Evolutionary conservation across 2,888 invertebrate species (phyloP).

Genomic region (Thymelicus lineola): DNA sequence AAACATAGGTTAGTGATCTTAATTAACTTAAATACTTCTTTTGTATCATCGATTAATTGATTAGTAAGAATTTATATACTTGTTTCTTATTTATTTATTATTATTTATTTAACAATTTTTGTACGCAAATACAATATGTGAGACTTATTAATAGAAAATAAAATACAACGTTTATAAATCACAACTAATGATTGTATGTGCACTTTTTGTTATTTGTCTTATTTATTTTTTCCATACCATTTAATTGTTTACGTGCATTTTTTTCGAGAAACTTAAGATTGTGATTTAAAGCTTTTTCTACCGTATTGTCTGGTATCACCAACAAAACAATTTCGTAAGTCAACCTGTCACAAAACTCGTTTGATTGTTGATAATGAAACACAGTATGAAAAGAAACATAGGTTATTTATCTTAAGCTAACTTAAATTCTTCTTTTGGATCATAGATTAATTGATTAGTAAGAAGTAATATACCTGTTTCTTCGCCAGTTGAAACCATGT

Average conservation of each 20-base stretch:
- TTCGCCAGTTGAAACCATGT: slow-evolving; percentile 98
- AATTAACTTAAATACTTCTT: not conserved
- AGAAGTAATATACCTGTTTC: slow-evolving; percentile 89
- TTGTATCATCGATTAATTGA: slow-evolving; percentile 3
- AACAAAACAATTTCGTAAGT: not conserved
- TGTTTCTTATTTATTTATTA: too few species aligned
- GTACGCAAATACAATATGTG: too few species aligned
- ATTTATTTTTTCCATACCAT: too few species aligned
- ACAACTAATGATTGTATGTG: too few species aligned
- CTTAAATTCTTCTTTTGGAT: not conserved
- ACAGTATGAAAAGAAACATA: slow-evolving; percentile 7
- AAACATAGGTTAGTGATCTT: not conserved
- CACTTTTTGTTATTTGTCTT: slow-evolving; percentile 70
- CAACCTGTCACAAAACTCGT: slow-evolving; percentile 17
- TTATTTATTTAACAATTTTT: too few species aligned
- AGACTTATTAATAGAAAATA: too few species aligned
- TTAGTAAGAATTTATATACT: slow-evolving; percentile 81
- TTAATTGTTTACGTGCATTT: too few species aligned
- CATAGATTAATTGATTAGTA: slow-evolving; percentile 14
- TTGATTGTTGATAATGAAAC: slow-evolving; percentile 19
- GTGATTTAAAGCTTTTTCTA: not conserved
- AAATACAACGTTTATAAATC: too few species aligned
- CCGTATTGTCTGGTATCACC: not conserved
- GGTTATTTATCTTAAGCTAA: too few species aligned
- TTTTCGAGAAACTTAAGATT: too few species aligned